phyloP scores from a whole-genome alignment of 92 coral and sea anemone species.

The Anthopleura xanthogrammica region DNA sequence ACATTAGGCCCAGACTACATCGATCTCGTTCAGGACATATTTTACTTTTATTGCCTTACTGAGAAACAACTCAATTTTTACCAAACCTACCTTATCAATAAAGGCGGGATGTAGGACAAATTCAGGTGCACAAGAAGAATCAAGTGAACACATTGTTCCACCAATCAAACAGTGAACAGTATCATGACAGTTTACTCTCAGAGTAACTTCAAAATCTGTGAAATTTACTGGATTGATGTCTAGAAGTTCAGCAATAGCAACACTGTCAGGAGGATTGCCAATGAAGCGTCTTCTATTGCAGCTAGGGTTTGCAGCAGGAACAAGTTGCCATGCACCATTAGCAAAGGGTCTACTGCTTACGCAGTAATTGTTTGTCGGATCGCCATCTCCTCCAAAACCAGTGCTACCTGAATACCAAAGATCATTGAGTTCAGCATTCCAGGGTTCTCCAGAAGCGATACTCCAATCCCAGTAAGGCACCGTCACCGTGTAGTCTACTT shows the following conservation, averaged over 20 bases:
- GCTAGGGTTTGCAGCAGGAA: conserved; percentile 33
- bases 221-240: conserved; percentile 17
- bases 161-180: conserved; percentile 54
- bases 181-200: conserved; percentile 49
- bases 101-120: conserved; percentile 9
- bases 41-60: no score
- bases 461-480: conserved; percentile 71
- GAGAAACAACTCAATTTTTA: no score
- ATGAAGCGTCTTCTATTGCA: conserved; percentile 49
- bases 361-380: neutral
- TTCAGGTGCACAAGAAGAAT: conserved; percentile 26
- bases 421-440: conserved; percentile 10
- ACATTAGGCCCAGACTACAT: no score
- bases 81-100: neutral
- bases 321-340: conserved; percentile 28
- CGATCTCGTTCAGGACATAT: no score
- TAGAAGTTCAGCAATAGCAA: conserved; percentile 50
- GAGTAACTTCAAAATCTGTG: conserved; percentile 37
- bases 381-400: conserved; percentile 48
- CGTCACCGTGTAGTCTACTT: conserved; percentile 50
- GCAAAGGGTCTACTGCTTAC: conserved; percentile 43
- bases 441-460: conserved; percentile 30
- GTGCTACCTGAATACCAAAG: conserved; percentile 41
- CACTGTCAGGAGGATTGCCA: conserved; percentile 50
- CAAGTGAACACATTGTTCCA: conserved; percentile 40